A percentile compares a stretch with the other conserved stretches of the same genome.
phyloP scores from a whole-genome alignment of 2,888 invertebrate species.

The Ephialtes manifestator region DNA sequence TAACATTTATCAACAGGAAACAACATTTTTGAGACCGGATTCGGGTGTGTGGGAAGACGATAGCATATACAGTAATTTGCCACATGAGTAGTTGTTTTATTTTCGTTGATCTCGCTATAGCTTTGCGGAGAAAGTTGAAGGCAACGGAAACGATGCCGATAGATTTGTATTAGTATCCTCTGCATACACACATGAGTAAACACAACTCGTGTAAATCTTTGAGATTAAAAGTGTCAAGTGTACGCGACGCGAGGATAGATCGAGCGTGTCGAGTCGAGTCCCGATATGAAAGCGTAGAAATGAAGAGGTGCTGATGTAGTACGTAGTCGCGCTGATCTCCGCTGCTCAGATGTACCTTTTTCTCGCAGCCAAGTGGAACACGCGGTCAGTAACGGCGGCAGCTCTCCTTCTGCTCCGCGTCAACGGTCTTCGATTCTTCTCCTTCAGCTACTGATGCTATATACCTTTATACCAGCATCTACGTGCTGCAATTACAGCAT shows the following conservation, averaged over 20 bases:
- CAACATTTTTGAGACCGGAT: not conserved
- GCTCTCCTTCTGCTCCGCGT: constrained; percentile 23
- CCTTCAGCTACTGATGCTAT: constrained; percentile 14
- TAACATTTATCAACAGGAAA: no score
- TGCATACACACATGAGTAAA: constrained; percentile 8
- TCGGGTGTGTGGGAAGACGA: not conserved
- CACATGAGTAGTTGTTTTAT: constrained; percentile 8
- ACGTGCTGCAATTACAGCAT: constrained; percentile 57
- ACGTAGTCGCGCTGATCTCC: constrained; percentile 17
- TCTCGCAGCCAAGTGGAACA: constrained; percentile 60
- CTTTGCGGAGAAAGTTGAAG: constrained; percentile 57
- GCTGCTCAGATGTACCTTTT: constrained; percentile 36
- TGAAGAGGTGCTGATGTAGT: constrained; percentile 25
- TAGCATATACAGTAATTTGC: not conserved
- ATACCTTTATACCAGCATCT: not conserved
- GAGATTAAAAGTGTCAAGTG: constrained; percentile 65
- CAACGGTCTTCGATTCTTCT: constrained; percentile 31
- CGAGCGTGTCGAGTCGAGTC: constrained; percentile 22
- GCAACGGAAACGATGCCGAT: constrained; percentile 23
- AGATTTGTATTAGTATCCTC: constrained; percentile 26
- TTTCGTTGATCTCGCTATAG: constrained; percentile 13
- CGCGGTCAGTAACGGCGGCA: constrained; percentile 44
- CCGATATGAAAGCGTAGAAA: constrained; percentile 65
- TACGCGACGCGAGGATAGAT: constrained; percentile 16
- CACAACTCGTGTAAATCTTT: constrained; percentile 9